A percentile compares a stretch with the other conserved stretches of the same genome.
These are phyloP conservation scores for Sceloporus undulatus DNA, from an alignment of 2,113 vertebrate genomes.

Conservation along the genomic window DNA sequence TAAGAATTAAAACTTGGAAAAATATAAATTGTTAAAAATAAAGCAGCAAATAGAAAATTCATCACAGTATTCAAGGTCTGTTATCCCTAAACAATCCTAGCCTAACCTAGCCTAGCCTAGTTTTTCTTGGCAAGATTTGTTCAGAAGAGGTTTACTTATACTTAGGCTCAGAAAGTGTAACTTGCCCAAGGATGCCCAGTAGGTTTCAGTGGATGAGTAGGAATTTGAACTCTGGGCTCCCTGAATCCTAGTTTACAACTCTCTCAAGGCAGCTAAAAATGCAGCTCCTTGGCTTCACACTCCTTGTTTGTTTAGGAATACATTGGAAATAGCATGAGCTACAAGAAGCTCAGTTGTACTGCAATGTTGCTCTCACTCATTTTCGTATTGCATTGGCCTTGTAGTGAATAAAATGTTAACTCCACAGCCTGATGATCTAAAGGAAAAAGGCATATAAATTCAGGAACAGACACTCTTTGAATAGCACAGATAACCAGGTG, in stretches of 20 bases:
- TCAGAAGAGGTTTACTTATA: too few species aligned
- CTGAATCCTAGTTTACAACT: too few species aligned
- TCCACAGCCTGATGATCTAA: not conserved
- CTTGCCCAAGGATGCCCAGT: too few species aligned
- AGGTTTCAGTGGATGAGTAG: too few species aligned
- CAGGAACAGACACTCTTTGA: not conserved
- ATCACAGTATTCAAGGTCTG: too few species aligned
- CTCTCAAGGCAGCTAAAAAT: not conserved
- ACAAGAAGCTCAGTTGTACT: not conserved
- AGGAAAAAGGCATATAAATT: not conserved
- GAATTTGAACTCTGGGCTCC: too few species aligned
- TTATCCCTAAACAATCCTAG: not conserved
- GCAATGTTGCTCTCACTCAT: not conserved
- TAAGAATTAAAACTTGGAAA: too few species aligned
- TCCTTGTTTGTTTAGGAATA: slow-evolving; percentile 10
- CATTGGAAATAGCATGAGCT: not conserved
- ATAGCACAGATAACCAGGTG: not conserved
- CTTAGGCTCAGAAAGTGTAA: too few species aligned
- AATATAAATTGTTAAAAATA: too few species aligned
- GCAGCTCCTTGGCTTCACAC: not conserved
- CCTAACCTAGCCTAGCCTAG: not conserved
- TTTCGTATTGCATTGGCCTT: not conserved
- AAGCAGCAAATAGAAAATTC: too few species aligned
- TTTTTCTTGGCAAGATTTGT: not conserved
- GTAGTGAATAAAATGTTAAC: not conserved